These are phyloP conservation scores for Manis pentadactyla DNA, from an alignment of 2,797 vertebrate species.

Conservation along the genomic window DNA sequence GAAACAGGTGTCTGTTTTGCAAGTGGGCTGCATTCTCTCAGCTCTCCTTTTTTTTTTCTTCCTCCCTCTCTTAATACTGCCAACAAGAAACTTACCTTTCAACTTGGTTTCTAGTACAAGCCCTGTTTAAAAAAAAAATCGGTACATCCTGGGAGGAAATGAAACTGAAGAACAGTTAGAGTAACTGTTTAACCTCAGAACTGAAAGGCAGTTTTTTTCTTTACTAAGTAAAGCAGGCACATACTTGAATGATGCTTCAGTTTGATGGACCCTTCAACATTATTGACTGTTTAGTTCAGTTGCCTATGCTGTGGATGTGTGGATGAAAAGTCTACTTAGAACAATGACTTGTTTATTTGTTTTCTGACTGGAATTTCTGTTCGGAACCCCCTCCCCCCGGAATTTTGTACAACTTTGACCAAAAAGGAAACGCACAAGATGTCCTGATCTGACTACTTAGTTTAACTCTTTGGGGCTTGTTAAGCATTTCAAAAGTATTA, in stretches of 20 bases:
- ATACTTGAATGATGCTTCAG: neutral
- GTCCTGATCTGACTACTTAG: constrained; percentile 14
- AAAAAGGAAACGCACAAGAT: constrained; percentile 62
- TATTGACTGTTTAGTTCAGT: neutral
- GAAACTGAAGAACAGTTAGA: constrained; percentile 71
- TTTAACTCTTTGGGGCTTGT: constrained; percentile 37
- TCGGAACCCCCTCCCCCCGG: neutral
- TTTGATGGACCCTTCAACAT: neutral
- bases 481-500: constrained; percentile 16
- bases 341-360: constrained; percentile 38
- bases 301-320: constrained; percentile 1
- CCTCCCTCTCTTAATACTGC: neutral
- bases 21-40: constrained; percentile 83
- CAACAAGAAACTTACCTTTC: constrained; percentile 65
- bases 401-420: constrained; percentile 60
- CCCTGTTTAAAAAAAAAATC: neutral
- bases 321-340: constrained; percentile 43
- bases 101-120: constrained; percentile 64
- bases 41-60: constrained; percentile 30
- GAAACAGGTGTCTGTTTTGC: constrained; percentile 86
- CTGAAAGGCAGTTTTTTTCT: constrained; percentile 37
- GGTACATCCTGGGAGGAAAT: constrained; percentile 76
- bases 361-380: constrained; percentile 50
- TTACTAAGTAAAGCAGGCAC: constrained; percentile 62
- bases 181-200: constrained; percentile 72